A percentile compares a stretch with the other conserved stretches of the same genome.
Conservation (phyloP, 2,797 vertebrate species). For the Poeciliopsis turneri region DNA sequence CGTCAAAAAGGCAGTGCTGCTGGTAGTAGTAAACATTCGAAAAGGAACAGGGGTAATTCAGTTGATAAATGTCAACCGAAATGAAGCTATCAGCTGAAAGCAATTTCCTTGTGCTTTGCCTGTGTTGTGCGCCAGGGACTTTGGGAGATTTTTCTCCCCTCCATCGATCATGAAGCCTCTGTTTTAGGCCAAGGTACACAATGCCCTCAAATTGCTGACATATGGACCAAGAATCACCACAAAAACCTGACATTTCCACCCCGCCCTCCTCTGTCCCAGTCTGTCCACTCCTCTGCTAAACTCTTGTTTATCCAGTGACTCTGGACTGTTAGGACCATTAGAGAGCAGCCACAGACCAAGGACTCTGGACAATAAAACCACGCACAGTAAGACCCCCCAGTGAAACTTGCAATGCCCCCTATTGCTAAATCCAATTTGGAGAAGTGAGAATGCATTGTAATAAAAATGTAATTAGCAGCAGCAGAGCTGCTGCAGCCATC, state of each 20-base stretch:
- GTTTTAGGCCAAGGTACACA: slow-evolving; percentile 97
- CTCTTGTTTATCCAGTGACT: slow-evolving; percentile 92
- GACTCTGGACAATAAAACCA: slow-evolving; percentile 38
- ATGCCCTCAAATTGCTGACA: slow-evolving; percentile 99
- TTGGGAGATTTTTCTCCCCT: slow-evolving; percentile 89
- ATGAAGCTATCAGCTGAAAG: slow-evolving; percentile 96
- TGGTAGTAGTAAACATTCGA: slow-evolving; percentile 79
- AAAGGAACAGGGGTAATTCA: slow-evolving; percentile 80
- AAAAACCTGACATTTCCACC: slow-evolving; percentile 87
- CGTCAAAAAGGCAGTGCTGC: slow-evolving; percentile 52
- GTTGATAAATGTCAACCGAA: slow-evolving; percentile 94
- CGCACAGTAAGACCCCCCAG: slow-evolving; percentile 1
- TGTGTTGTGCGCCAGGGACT: slow-evolving; percentile 86
- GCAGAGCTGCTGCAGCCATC: slow-evolving; percentile 18
- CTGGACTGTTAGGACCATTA: slow-evolving; percentile 82
- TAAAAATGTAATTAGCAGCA: slow-evolving; percentile 33
- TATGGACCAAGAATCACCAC: slow-evolving; percentile 91
- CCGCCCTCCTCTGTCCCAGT: slow-evolving; percentile 69
- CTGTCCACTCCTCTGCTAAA: slow-evolving; percentile 82
- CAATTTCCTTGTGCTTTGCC: slow-evolving; percentile 88
- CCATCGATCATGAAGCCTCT: slow-evolving; percentile 95
- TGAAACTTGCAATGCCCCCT: slow-evolving; percentile 7
- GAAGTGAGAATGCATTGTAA: slow-evolving; percentile 10
- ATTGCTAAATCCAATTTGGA: slow-evolving; percentile 3
- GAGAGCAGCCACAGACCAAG: slow-evolving; percentile 70